A percentile compares a stretch with the other conserved stretches of the same genome.
Conservation (phyloP, 2,888 invertebrate species). For the Zaprionus bogoriensis region DNA sequence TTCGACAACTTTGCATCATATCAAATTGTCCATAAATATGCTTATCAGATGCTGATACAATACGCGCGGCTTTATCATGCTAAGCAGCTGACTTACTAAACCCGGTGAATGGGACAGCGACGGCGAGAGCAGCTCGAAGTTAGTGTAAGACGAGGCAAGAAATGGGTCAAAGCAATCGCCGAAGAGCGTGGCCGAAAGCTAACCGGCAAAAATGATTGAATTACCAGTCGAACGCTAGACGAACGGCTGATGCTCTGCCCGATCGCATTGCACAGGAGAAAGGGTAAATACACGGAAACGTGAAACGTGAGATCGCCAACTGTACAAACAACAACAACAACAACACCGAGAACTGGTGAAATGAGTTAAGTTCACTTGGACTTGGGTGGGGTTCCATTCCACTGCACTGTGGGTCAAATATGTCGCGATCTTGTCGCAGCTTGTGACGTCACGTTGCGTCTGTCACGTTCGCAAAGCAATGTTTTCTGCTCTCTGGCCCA, state of each 20-base stretch:
- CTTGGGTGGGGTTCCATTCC: not conserved
- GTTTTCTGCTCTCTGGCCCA: slow-evolving; percentile 48
- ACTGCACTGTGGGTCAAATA: not conserved
- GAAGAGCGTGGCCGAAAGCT: slow-evolving; percentile 53
- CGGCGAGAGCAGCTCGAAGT: slow-evolving; percentile 8
- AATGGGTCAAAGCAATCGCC: slow-evolving; percentile 69
- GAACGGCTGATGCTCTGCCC: slow-evolving; percentile 30
- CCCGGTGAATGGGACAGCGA: slow-evolving; percentile 39
- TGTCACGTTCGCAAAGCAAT: slow-evolving; percentile 63
- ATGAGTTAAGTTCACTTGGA: not conserved
- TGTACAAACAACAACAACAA: slow-evolving; percentile 8
- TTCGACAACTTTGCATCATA: slow-evolving; percentile 27
- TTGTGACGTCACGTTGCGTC: slow-evolving; percentile 63
- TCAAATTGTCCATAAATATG: slow-evolving; percentile 28
- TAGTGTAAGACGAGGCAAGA: slow-evolving; percentile 14
- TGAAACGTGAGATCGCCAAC: slow-evolving; percentile 19
- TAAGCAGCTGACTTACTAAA: slow-evolving; percentile 35
- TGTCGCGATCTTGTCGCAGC: not conserved
- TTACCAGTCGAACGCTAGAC: slow-evolving; percentile 15
- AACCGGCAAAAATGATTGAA: slow-evolving; percentile 60
- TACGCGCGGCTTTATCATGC: slow-evolving; percentile 48
- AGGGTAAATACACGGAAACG: too few species aligned
- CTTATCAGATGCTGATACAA: slow-evolving; percentile 21
- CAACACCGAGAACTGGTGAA: too few species aligned
- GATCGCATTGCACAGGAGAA: too few species aligned